Conservation (phyloP, 2,797 vertebrate species). For the Sandelia bainsii region DNA sequence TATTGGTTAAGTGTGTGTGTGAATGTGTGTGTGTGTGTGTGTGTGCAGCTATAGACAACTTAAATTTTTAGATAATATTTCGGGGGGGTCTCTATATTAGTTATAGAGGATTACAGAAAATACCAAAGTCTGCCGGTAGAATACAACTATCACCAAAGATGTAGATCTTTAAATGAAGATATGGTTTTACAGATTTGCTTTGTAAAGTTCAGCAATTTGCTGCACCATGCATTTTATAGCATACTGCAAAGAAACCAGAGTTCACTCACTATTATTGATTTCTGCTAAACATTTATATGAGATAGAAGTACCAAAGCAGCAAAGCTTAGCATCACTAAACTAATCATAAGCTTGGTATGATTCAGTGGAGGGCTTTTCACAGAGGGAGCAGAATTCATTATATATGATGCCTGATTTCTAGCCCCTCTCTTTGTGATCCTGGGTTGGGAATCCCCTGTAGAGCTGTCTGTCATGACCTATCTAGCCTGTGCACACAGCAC, state of each 20-base stretch:
- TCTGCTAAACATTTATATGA: constrained; percentile 44
- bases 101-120: no score
- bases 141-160: background rate
- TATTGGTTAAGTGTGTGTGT: no score
- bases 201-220: background rate
- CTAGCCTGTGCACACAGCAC: constrained; percentile 46
- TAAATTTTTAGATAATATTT: no score
- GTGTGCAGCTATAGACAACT: no score
- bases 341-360: constrained; percentile 30
- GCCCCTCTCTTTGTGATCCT: constrained; percentile 26
- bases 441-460: constrained; percentile 57
- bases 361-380: constrained; percentile 48
- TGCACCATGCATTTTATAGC: constrained; percentile 5
- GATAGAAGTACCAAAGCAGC: constrained; percentile 24
- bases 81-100: no score
- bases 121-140: no score
- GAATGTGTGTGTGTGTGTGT: no score
- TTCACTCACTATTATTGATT: constrained; percentile 47
- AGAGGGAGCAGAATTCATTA: constrained; percentile 44
- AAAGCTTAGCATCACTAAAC: constrained; percentile 1
- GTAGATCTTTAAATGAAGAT: constrained; percentile 7
- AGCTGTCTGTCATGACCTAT: constrained; percentile 65
- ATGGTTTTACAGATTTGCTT: constrained; percentile 29
- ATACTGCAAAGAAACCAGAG: constrained; percentile 35
- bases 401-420: constrained; percentile 65